Conservation (phyloP, 2,113 vertebrate species). For the Trichomycterus rosablanca region DNA sequence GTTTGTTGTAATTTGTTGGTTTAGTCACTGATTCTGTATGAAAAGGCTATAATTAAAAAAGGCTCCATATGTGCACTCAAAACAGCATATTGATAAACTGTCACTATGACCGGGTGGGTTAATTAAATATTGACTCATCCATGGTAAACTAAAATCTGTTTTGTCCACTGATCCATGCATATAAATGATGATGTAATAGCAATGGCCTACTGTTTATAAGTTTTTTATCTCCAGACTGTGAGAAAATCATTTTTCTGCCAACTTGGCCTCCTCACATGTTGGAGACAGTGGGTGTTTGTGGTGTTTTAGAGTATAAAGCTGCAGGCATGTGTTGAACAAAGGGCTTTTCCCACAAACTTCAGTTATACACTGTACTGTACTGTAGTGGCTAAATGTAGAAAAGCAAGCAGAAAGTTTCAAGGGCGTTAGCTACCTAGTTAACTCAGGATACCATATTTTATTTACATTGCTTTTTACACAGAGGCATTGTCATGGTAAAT, state of each 20-base stretch:
- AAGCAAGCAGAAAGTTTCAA: too few relatives aligned
- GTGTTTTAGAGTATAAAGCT: background rate
- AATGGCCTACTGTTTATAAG: slow-evolving; percentile 48
- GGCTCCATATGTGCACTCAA: slow-evolving; percentile 51
- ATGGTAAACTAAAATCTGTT: slow-evolving; percentile 48
- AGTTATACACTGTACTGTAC: too few relatives aligned
- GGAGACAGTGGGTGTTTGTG: slow-evolving; percentile 15
- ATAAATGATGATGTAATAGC: slow-evolving; percentile 50
- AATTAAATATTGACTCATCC: slow-evolving; percentile 70
- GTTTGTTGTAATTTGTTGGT: too few relatives aligned
- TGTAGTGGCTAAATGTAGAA: too few relatives aligned
- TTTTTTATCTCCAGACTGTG: slow-evolving; percentile 44
- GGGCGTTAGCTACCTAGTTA: too few relatives aligned
- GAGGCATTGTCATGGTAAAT: too few relatives aligned
- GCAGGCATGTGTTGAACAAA: background rate
- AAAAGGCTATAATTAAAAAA: slow-evolving; percentile 64
- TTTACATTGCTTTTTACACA: too few relatives aligned
- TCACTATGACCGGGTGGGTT: slow-evolving; percentile 53
- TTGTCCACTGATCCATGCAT: slow-evolving; percentile 41
- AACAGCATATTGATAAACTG: slow-evolving; percentile 63
- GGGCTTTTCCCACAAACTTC: background rate
- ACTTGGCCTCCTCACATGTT: slow-evolving; percentile 19
- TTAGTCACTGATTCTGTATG: slow-evolving; percentile 52
- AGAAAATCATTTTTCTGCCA: slow-evolving; percentile 38
- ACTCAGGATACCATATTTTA: too few relatives aligned